A percentile compares a stretch with the other conserved stretches of the same genome.
Conservation (phyloP, 1,140 invertebrate species). For the Rhagoletis pomonella region DNA sequence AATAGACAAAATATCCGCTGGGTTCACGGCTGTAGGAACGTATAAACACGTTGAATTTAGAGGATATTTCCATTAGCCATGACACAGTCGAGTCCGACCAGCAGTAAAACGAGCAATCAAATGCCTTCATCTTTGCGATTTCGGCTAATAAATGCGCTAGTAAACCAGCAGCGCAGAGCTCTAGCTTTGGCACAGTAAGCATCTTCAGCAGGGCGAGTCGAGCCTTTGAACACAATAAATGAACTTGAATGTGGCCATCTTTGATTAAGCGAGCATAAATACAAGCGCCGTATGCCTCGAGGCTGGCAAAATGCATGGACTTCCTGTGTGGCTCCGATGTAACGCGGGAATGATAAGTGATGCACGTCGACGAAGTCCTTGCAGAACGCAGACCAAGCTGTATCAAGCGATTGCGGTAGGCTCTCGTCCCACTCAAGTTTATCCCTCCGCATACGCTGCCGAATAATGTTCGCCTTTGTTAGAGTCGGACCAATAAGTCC, state of each 20-base stretch:
- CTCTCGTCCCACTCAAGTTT: slow-evolving; percentile 55
- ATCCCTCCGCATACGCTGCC: slow-evolving; percentile 60
- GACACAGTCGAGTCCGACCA: slow-evolving; percentile 69
- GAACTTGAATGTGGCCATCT: slow-evolving; percentile 57
- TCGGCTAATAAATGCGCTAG: slow-evolving; percentile 59
- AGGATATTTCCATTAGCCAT: slow-evolving; percentile 62
- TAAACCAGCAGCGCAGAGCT: slow-evolving; percentile 62
- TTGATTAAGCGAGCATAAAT: slow-evolving; percentile 59
- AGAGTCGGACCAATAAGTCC: slow-evolving; percentile 59
- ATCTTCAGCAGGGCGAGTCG: slow-evolving; percentile 64
- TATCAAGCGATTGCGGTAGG: neutral
- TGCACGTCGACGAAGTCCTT: neutral
- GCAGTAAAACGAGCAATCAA: slow-evolving; percentile 9
- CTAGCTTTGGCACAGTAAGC: slow-evolving; percentile 63
- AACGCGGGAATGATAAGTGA: slow-evolving; percentile 37
- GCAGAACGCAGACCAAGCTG: slow-evolving; percentile 10
- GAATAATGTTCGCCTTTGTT: slow-evolving; percentile 60
- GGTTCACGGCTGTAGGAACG: slow-evolving; percentile 64
- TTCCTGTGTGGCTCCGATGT: slow-evolving; percentile 32
- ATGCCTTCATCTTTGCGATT: slow-evolving; percentile 46
- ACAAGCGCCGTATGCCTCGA: slow-evolving; percentile 70
- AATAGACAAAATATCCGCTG: slow-evolving; percentile 58
- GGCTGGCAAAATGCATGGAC: slow-evolving; percentile 71
- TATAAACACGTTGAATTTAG: slow-evolving; percentile 62
- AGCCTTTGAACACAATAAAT: slow-evolving; percentile 66